Percentiles rank a stretch among this genome's conserved stretches.
phyloP scores from a whole-genome alignment of 2,888 invertebrate species.

The Slavum lentiscoides region DNA sequence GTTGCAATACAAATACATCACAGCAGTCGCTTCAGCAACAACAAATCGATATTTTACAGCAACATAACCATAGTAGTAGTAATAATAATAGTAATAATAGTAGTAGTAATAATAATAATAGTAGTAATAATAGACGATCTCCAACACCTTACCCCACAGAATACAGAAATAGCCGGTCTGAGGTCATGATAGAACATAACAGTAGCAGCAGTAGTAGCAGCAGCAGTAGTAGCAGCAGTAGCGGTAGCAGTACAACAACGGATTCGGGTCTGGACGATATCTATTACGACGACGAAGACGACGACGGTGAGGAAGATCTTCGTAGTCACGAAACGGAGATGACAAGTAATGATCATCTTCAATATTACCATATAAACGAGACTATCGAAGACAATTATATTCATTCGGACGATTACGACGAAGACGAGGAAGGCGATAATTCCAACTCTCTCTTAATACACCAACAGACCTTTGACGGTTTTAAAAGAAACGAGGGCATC shows the following conservation, averaged over 20 bases:
- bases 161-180: slow-evolving; percentile 28
- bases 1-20: background rate
- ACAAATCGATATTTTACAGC: slow-evolving; percentile 25
- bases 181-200: slow-evolving; percentile 57
- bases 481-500: slow-evolving; percentile 53
- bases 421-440: slow-evolving; percentile 58
- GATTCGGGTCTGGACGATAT: slow-evolving; percentile 41
- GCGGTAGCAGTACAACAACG: slow-evolving; percentile 23
- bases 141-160: slow-evolving; percentile 28
- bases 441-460: background rate
- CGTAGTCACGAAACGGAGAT: slow-evolving; percentile 60
- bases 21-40: slow-evolving; percentile 56
- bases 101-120: slow-evolving; percentile 1
- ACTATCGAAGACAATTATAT: slow-evolving; percentile 14
- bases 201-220: slow-evolving; percentile 57
- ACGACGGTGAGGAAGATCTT: slow-evolving; percentile 62
- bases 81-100: slow-evolving; percentile 10
- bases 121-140: slow-evolving; percentile 26
- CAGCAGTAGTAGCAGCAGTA: too few species aligned
- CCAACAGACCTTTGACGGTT: slow-evolving; percentile 19
- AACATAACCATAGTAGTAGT: slow-evolving; percentile 6
- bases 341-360: slow-evolving; percentile 59
- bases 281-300: slow-evolving; percentile 29
- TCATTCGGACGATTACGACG: slow-evolving; percentile 30
- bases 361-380: slow-evolving; percentile 57